Conservation (phyloP, 1,140 invertebrate species). For the Lepidurus arcticus region DNA sequence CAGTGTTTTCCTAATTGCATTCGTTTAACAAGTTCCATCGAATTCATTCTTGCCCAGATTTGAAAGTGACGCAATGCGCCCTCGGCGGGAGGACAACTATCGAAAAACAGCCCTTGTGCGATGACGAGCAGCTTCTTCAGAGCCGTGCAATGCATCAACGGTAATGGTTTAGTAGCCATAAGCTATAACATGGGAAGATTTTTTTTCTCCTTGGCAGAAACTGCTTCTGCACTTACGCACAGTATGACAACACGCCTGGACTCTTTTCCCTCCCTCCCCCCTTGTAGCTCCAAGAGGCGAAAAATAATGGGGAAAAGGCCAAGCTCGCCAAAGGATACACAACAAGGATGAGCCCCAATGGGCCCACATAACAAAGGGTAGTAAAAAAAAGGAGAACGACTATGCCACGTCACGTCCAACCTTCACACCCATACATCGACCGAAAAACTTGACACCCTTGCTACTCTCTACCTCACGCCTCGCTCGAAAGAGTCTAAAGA, state of each 20-base stretch:
- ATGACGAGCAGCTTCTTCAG: neutral
- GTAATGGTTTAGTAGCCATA: neutral
- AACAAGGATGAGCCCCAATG: neutral
- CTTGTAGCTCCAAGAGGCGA: too few relatives aligned
- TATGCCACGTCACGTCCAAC: slow-evolving; percentile 1
- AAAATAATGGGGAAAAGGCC: too few relatives aligned
- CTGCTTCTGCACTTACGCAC: neutral
- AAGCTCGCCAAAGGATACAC: neutral
- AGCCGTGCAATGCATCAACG: neutral
- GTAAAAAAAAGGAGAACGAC: neutral
- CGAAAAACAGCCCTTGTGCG: neutral
- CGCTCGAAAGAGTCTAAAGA: neutral
- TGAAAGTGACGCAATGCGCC: too few relatives aligned
- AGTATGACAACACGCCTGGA: neutral
- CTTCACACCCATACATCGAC: neutral
- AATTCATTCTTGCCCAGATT: too few relatives aligned
- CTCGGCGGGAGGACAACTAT: too few relatives aligned
- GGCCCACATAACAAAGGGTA: neutral
- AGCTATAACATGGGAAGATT: neutral
- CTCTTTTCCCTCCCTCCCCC: neutral
- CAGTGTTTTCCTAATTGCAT: too few relatives aligned
- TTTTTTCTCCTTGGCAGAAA: neutral
- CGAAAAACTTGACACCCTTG: neutral
- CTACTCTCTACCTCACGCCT: neutral
- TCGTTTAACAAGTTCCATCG: too few relatives aligned